Evolutionary conservation across 2,888 invertebrate species (phyloP).

Genomic region (Pyrrhosoma nymphula): DNA sequence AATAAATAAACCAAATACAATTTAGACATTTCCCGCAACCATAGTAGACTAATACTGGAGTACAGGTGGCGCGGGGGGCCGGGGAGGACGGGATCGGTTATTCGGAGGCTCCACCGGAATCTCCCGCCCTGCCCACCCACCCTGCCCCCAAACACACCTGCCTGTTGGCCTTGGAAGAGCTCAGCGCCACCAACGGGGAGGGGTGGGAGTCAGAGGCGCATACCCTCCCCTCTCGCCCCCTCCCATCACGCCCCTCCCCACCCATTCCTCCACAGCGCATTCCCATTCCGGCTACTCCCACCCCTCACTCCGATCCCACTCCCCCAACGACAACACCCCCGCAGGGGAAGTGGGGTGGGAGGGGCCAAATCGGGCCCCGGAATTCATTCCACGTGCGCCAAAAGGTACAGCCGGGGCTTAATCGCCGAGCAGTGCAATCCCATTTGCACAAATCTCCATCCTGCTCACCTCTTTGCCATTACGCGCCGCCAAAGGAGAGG

Average conservation of each 20-base stretch:
- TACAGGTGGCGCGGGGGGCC: no score
- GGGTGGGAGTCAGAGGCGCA: not conserved
- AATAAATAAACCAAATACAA: no score
- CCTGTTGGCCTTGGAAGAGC: slow-evolving; percentile 18
- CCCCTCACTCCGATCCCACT: no score
- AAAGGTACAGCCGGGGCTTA: not conserved
- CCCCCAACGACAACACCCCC: no score
- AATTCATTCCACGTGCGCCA: not conserved
- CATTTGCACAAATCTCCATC: slow-evolving; percentile 4
- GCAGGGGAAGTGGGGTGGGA: no score
- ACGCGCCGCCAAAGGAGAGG: not conserved
- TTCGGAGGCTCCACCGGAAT: no score
- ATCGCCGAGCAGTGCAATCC: not conserved
- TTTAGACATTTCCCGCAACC: no score
- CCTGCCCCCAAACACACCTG: not conserved
- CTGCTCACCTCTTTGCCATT: not conserved
- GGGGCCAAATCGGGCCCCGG: not conserved
- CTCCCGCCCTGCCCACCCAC: not conserved
- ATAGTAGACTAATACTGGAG: no score
- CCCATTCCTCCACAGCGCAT: not conserved
- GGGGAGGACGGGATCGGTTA: no score
- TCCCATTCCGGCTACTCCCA: not conserved
- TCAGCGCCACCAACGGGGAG: not conserved
- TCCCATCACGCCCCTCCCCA: not conserved
- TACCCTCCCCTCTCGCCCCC: not conserved